Conservation (phyloP, 92 coral and sea anemone genomes). For the Pocillopora meandrina region DNA sequence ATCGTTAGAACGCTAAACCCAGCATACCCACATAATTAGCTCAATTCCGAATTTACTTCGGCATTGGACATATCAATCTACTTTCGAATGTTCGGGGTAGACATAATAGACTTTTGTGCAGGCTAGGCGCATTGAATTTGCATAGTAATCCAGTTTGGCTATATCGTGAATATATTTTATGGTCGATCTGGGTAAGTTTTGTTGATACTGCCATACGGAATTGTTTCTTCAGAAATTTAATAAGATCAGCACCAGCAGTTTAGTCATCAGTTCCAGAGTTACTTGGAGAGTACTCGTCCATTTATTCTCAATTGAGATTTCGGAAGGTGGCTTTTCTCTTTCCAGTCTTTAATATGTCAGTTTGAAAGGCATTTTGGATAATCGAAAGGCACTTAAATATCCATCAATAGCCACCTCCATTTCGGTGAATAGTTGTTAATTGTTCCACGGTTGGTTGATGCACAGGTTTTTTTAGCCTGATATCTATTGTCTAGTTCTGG, state of each 20-base stretch:
- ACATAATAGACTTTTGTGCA: background rate
- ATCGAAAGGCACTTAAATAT: background rate
- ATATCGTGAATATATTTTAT: background rate
- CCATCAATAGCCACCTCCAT: background rate
- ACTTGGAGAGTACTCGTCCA: background rate
- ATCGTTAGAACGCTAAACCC: too few species aligned
- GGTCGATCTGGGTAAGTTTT: background rate
- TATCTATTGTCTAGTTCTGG: constrained; percentile 3
- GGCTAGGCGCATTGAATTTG: background rate
- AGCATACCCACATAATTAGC: too few species aligned
- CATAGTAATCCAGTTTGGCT: constrained; percentile 7
- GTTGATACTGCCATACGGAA: constrained; percentile 10
- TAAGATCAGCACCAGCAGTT: constrained; percentile 11
- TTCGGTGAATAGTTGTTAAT: background rate
- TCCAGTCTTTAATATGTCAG: background rate
- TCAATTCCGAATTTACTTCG: too few species aligned
- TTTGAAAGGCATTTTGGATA: background rate
- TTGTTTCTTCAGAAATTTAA: background rate
- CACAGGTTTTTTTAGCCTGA: background rate
- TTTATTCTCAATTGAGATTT: constrained; percentile 1
- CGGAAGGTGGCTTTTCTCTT: background rate
- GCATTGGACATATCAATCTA: background rate
- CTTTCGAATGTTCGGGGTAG: background rate
- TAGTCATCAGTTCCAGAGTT: background rate
- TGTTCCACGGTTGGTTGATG: background rate